These are phyloP conservation scores for Ceratina calcarata DNA, from an alignment of 1,140 invertebrate genomes.

Conservation along the genomic window DNA sequence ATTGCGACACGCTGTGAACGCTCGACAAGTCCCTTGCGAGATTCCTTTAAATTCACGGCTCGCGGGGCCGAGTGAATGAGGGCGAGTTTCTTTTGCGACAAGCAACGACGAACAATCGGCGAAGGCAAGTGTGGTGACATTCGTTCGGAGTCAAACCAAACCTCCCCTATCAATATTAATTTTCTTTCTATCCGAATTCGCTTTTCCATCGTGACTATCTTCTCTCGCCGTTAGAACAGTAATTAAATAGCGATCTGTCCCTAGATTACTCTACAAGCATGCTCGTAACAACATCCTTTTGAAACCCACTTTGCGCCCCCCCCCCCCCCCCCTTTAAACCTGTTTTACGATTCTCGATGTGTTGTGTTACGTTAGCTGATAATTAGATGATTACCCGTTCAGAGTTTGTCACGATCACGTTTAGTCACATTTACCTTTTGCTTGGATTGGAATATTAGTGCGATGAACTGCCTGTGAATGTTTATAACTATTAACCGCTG, in stretches of 20 bases:
- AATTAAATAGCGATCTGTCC: background rate
- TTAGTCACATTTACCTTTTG: slow-evolving; percentile 58
- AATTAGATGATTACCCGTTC: slow-evolving; percentile 28
- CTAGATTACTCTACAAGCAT: slow-evolving; percentile 46
- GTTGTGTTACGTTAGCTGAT: slow-evolving; percentile 22
- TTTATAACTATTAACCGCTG: slow-evolving; percentile 51
- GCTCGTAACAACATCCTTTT: slow-evolving; percentile 27
- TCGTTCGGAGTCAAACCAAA: slow-evolving; percentile 36
- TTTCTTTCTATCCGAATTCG: background rate
- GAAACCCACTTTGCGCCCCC: background rate
- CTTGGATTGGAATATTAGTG: slow-evolving; percentile 64
- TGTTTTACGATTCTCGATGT: slow-evolving; percentile 28
- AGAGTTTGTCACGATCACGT: slow-evolving; percentile 21
- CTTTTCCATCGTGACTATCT: background rate
- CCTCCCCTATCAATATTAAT: background rate
- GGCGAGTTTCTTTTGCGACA: slow-evolving; percentile 59
- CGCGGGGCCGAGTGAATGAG: background rate
- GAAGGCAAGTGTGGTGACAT: slow-evolving; percentile 78
- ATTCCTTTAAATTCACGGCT: background rate
- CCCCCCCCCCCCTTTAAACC: background rate
- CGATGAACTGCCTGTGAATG: slow-evolving; percentile 70
- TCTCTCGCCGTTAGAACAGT: background rate
- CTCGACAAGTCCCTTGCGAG: slow-evolving; percentile 2
- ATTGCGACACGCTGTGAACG: slow-evolving; percentile 6
- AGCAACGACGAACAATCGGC: slow-evolving; percentile 78